Evolutionary conservation across 2,888 invertebrate species (phyloP), one percentile per base, ranked within the genome.

Genomic region (Spodoptera exigua): DNA sequence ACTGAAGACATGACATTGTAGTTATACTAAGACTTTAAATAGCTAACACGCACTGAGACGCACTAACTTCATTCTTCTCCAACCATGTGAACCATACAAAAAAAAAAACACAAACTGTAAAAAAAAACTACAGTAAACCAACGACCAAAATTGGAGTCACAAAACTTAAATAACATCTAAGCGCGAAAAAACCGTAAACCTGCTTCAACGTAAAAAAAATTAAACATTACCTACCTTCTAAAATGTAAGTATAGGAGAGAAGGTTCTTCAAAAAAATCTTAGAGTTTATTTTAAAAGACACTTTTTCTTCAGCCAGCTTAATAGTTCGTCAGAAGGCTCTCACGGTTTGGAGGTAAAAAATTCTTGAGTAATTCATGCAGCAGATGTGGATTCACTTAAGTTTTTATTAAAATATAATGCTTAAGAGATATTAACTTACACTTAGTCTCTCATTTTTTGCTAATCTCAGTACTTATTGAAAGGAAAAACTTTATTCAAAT

Each of bases 331-430:
- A 48, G 35, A 58, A 68, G 44, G 39, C 35, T 41, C 34, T 54
- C 21, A 36, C 10, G 35, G 43, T 55, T 48, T 18, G 9, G 17
- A 40, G 62, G 70, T 56, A 69, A 69, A 69, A 70, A 62, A 59
- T 46, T 34, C 56, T 74, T 59, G 35, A 62, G 52, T 40, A 59
- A 51, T 62, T 74, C 37, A 56, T 35, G 58, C 35, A 53, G 39
- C 74, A 74, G 70, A 61, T 74, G 74, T 54, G 53, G 44, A 49
- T 69, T 54, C 17, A 52, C 32, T 55, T 53, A 62, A 32, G 27
- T 43, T 44, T 67, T 53, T 60, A 56, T 43, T 53, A 46, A 40
- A 48, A 10, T 51, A 9, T 17, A 13, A 32, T 9, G 48, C 3
- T 49, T 45, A 11, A 27, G 27, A 27, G 14, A 18, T 40, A 37